Conservation (phyloP, 2,888 invertebrate genomes). For the Ophonus ardosiacus region DNA sequence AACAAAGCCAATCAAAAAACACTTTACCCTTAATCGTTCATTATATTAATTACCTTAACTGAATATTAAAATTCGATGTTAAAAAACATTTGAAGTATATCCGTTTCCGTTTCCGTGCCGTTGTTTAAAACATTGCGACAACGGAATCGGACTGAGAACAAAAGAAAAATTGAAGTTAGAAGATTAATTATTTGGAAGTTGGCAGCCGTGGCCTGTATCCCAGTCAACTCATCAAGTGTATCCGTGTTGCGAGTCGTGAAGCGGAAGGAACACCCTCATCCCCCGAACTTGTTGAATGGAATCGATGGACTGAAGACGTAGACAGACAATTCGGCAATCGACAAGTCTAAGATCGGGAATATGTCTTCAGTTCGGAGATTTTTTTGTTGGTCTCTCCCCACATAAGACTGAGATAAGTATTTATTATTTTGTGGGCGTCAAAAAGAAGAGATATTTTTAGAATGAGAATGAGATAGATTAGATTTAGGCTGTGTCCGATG, state of each 20-base stretch:
- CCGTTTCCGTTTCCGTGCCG: slow-evolving; percentile 1
- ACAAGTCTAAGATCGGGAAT: neutral
- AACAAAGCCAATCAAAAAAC: slow-evolving; percentile 2
- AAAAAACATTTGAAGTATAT: slow-evolving; percentile 12
- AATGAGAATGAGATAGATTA: no score
- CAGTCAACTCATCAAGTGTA: slow-evolving; percentile 62
- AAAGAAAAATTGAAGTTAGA: slow-evolving; percentile 63
- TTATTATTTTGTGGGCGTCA: no score
- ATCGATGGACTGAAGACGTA: slow-evolving; percentile 49
- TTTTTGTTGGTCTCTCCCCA: neutral
- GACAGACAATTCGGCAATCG: slow-evolving; percentile 57
- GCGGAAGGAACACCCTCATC: slow-evolving; percentile 32
- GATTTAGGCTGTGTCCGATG: no score
- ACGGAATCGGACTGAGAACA: slow-evolving; percentile 43
- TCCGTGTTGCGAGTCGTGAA: slow-evolving; percentile 53
- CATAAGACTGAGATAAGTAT: no score
- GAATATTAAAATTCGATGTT: slow-evolving; percentile 15
- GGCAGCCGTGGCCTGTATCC: slow-evolving; percentile 61
- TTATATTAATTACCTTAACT: slow-evolving; percentile 15
- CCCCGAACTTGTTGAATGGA: slow-evolving; percentile 58
- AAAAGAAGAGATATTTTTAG: no score
- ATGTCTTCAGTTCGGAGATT: neutral
- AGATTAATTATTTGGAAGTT: slow-evolving; percentile 64
- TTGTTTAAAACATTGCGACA: slow-evolving; percentile 61
- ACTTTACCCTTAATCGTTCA: slow-evolving; percentile 9